Percentiles rank a stretch among this genome's conserved stretches.
Evolutionary conservation across 2,113 vertebrate species (phyloP).

Genomic region (Coptodon rendalli): DNA sequence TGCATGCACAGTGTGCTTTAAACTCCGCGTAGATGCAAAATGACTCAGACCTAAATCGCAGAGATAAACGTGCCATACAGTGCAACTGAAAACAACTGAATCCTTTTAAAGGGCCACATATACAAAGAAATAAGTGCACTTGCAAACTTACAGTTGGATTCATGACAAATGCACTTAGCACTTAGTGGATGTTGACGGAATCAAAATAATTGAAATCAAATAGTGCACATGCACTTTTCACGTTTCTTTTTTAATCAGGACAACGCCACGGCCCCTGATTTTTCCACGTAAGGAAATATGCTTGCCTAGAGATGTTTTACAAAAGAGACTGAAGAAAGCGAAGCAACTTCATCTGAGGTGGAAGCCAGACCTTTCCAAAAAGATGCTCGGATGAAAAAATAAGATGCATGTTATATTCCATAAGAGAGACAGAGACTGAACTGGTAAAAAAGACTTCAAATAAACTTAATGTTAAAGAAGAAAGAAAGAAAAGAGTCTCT

Average conservation of each 20-base stretch:
- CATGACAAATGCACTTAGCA: neutral
- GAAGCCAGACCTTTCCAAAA: neutral
- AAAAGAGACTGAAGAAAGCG: neutral
- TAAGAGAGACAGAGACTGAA: neutral
- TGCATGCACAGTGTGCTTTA: neutral
- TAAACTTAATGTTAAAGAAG: neutral
- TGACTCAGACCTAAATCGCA: neutral
- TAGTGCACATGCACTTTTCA: neutral
- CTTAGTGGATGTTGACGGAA: neutral
- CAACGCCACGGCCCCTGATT: accelerated
- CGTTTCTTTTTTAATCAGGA: neutral
- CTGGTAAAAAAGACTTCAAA: neutral
- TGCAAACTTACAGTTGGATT: neutral
- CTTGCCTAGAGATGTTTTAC: neutral
- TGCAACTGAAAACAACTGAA: neutral
- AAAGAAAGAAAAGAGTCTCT: neutral
- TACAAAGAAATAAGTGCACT: neutral
- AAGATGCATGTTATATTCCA: neutral
- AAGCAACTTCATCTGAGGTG: neutral
- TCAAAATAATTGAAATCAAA: neutral
- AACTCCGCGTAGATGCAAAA: neutral
- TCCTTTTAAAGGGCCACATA: neutral
- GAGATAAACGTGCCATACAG: neutral
- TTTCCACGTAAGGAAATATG: neutral
- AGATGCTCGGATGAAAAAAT: neutral